These are phyloP conservation scores for Hyposmocoma kahamanoa DNA, from an alignment of 1,140 invertebrate genomes.

Conservation along the genomic window DNA sequence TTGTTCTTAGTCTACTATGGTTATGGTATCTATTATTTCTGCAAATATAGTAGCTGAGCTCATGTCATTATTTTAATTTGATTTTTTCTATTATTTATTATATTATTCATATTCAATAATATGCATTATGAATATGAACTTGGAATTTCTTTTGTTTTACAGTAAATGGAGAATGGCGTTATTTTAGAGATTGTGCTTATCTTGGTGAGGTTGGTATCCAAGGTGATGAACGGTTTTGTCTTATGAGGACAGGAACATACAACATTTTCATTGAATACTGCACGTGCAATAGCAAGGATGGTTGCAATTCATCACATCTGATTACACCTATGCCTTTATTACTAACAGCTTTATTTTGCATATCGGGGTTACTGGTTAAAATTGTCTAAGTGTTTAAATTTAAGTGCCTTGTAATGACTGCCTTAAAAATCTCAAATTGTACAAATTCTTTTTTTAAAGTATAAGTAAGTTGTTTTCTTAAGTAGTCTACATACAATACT, in stretches of 20 bases:
- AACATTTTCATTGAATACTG: slow-evolving; percentile 96
- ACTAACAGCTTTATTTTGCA: slow-evolving; percentile 11
- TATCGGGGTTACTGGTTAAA: slow-evolving; percentile 13
- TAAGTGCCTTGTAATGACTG: background rate
- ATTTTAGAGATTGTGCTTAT: slow-evolving; percentile 91
- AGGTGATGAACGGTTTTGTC: slow-evolving; percentile 92
- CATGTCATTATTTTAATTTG: no score
- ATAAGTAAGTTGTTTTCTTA: no score
- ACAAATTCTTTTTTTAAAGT: background rate
- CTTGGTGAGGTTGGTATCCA: slow-evolving; percentile 92
- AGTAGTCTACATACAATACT: no score
- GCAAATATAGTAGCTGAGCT: no score
- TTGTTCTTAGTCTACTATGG: no score
- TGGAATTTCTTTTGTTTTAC: no score
- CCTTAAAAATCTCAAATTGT: slow-evolving; percentile 4
- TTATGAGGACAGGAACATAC: slow-evolving; percentile 92
- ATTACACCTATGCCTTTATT: slow-evolving; percentile 33
- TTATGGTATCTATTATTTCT: no score
- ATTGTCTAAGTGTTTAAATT: background rate
- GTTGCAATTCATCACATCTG: slow-evolving; percentile 81
- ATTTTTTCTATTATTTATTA: no score
- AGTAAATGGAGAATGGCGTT: slow-evolving; percentile 94
- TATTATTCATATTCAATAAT: no score
- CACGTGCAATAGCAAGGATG: slow-evolving; percentile 94
- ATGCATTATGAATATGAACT: no score